Evolutionary conservation across 2,113 vertebrate genomes (phyloP), one percentile per base, ranked within the genome.

Genomic region (Nesogale talazaci): DNA sequence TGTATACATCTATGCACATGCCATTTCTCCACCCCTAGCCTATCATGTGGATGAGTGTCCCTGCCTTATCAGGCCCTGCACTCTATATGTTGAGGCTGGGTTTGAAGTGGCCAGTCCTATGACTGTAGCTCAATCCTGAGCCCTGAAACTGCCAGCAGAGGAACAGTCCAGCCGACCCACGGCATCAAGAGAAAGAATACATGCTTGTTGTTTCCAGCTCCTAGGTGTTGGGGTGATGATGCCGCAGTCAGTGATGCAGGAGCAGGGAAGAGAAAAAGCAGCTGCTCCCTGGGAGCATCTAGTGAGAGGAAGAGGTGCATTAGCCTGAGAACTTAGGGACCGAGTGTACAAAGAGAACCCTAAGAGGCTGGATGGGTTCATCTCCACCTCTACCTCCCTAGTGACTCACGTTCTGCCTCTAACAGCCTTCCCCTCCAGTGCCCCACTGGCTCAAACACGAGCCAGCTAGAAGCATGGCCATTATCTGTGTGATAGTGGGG

Each of bases 381-480:
- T 67, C 77, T 76, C 56, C 22, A 6, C 1, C 14, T 19, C 56
- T 16, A 38, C 38, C 79, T 86, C 40, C 56, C 36, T 36, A 3
- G 7, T 36, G 69, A n/a, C 81, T 81, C 34, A 72, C 31, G 75
- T 17, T 4, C 23, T 42, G 22, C 7, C 46, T 56, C 27, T 22
- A 16, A 7, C 7, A 42, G 12, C 17, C n/a, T n/a, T 0, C 0
- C 67, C 2, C 27, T 19, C 69, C n/a, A 70, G 4, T n/a, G 69
- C 17, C 69, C n/a, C 69, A 34, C 20, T 25, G 57, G 4, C 34
- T 27, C 1, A 27, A 15, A 38, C 15, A 2, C 29, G 16, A 3
- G 15, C 23, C 1, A 9, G 34, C 17, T 9, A 2, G 38, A 82
- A n/a, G 36, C 11, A n/a, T 2, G 31, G 56, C 61, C 20, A 0